Conservation (phyloP, 2,888 invertebrate genomes). For the Tricholauxania praeusta region DNA sequence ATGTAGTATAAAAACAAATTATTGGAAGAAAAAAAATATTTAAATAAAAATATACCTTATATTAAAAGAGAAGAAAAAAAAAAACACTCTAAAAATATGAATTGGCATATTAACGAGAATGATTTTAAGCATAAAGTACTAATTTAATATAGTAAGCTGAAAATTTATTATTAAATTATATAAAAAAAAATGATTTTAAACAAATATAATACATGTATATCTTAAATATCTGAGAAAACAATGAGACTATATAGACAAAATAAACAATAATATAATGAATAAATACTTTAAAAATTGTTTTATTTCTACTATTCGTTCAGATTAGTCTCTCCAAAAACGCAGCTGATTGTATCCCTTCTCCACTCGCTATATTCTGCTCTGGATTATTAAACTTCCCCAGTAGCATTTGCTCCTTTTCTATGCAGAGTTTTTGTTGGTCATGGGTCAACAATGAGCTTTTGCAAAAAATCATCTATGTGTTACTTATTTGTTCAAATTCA, state of each 20-base stretch:
- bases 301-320: too few relatives aligned
- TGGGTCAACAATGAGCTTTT: too few relatives aligned
- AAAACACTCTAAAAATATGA: background rate
- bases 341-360: too few relatives aligned
- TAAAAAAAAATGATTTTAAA: conserved; percentile 17
- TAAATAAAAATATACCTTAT: conserved; percentile 13
- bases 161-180: conserved; percentile 26
- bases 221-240: conserved; percentile 31
- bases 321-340: too few relatives aligned
- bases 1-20: conserved; percentile 1
- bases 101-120: conserved; percentile 14
- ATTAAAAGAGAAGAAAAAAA: background rate
- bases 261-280: conserved; percentile 32
- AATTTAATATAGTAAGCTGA: conserved; percentile 24
- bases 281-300: conserved; percentile 41
- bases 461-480: too few relatives aligned
- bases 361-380: too few relatives aligned
- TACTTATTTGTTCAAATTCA: too few relatives aligned
- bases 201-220: conserved; percentile 10
- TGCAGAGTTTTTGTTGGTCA: too few relatives aligned
- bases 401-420: too few relatives aligned
- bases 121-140: conserved; percentile 17
- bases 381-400: too few relatives aligned
- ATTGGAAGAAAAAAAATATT: background rate
- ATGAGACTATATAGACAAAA: conserved; percentile 32